These are phyloP conservation scores for Axea sp. DNA, from an alignment of 2,888 invertebrate species.

Conservation along the genomic window DNA sequence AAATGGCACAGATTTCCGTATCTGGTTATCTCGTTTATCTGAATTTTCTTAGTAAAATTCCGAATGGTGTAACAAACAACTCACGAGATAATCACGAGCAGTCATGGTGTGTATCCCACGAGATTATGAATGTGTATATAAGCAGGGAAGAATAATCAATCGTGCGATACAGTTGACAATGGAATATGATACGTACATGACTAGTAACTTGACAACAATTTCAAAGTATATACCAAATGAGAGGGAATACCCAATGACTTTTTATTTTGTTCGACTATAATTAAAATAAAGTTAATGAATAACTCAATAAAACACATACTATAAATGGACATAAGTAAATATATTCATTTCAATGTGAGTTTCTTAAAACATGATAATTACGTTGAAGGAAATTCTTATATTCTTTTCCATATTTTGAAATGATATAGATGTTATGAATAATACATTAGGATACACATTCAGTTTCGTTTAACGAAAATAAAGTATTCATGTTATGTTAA, in stretches of 20 bases:
- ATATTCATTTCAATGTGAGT: too few species aligned
- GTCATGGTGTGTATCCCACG: slow-evolving; percentile 38
- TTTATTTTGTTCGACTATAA: slow-evolving; percentile 22
- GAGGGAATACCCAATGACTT: slow-evolving; percentile 14
- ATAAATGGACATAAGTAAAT: too few species aligned
- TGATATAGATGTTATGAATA: too few species aligned
- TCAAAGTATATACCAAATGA: slow-evolving; percentile 15
- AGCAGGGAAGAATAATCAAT: slow-evolving; percentile 54
- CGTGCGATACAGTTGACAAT: slow-evolving; percentile 33
- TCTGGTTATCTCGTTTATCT: slow-evolving; percentile 44
- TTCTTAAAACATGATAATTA: too few species aligned
- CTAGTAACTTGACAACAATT: slow-evolving; percentile 42
- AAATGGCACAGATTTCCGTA: slow-evolving; percentile 16
- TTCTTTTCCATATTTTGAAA: too few species aligned
- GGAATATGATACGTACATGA: slow-evolving; percentile 33
- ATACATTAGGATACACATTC: too few species aligned
- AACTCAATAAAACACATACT: slow-evolving; percentile 24
- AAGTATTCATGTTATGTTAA: too few species aligned
- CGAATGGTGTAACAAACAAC: slow-evolving; percentile 40
- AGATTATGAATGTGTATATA: slow-evolving; percentile 57
- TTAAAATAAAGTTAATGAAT: slow-evolving; percentile 23
- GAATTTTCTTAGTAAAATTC: slow-evolving; percentile 45
- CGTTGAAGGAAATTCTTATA: too few species aligned
- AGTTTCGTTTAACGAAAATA: too few species aligned
- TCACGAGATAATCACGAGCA: slow-evolving; percentile 51